Base-by-base conservation (phyloP, 2,797 vertebrate species). In the Podarcis lilfordi region DNA sequence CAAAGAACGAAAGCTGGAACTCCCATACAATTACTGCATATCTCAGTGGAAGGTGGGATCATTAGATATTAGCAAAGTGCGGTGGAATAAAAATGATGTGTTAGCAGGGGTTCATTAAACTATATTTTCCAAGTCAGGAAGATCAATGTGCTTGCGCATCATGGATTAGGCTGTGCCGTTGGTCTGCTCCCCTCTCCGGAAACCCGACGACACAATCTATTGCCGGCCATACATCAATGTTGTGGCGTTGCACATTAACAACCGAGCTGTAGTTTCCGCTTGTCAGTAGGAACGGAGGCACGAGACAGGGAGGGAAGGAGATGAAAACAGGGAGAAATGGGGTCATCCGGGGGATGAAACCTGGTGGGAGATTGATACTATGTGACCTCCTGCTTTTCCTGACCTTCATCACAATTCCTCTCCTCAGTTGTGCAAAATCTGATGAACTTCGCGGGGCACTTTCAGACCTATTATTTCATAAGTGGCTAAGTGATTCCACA, bases 61-160 rank as follows among this genome's bases (percentile, higher is more conserved):
- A 96, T 97, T 97, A 97, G 96, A 96, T 97, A 97, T 97, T 97
- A 97, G 96, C 92, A 94, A 97, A 96, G 96, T 96, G 95, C 94
- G 94, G 95, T 95, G 94, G 96, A 96, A 97, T 97, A 97, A 97
- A 97, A 96, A 96, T 97, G 96, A 97, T 97, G 96, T 96, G 96
- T 96, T 97, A 96, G 96, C 91, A 89, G 97, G 97, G 96, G 96
- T 97, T 97, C 97, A 97, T 97, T 97, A 97, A 96, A 96, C 96
- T 96, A 96, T 97, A 96, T 97, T 97, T 96, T 94, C 96, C 94
- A 94, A 96, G 97, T 96, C 96, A 95, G 95, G 95, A 97, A 97
- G 96, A 97, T 97, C 96, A 96, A 97, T 97, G 96, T 80, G 64
- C 97, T 96, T 95, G 96, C 96, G 97, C 96, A 97, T 97, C 97